Evolutionary conservation across 2,888 invertebrate genomes (phyloP).

Genomic region (Hanleya hanleyi): DNA sequence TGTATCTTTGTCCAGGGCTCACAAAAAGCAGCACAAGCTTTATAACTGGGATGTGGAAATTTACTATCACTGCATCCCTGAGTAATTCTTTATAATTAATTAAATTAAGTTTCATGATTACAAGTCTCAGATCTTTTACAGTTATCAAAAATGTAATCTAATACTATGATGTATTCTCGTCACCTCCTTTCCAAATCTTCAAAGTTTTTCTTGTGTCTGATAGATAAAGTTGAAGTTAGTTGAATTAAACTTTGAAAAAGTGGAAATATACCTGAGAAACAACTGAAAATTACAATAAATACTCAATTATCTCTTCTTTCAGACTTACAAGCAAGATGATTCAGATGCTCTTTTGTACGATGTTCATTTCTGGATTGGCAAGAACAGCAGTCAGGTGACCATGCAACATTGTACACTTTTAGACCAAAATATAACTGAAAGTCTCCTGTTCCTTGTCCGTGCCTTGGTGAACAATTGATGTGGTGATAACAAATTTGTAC

Average conservation of each 20-base stretch:
- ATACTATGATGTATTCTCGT: neutral
- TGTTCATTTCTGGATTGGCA: slow-evolving; percentile 72
- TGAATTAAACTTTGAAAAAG: neutral
- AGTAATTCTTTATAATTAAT: too few species aligned
- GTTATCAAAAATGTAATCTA: neutral
- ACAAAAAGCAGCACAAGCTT: too few species aligned
- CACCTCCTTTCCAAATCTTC: neutral
- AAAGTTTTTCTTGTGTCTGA: neutral
- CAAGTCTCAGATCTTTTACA: neutral
- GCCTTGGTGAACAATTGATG: too few species aligned
- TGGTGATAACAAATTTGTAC: too few species aligned
- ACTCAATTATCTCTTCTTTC: slow-evolving; percentile 12
- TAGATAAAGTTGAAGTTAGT: neutral
- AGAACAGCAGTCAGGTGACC: slow-evolving; percentile 65
- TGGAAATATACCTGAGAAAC: neutral
- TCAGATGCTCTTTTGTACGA: slow-evolving; percentile 60
- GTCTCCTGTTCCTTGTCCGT: too few species aligned
- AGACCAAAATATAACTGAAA: too few species aligned
- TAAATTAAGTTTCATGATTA: neutral
- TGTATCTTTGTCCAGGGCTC: too few species aligned
- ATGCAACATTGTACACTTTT: too few species aligned
- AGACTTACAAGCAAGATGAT: slow-evolving; percentile 65
- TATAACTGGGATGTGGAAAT: too few species aligned
- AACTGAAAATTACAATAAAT: neutral
- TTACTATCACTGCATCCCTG: too few species aligned